Evolutionary conservation across 2,113 vertebrate species (phyloP), one percentile per base, ranked within the genome.

Genomic region (Lucifuga dentata): DNA sequence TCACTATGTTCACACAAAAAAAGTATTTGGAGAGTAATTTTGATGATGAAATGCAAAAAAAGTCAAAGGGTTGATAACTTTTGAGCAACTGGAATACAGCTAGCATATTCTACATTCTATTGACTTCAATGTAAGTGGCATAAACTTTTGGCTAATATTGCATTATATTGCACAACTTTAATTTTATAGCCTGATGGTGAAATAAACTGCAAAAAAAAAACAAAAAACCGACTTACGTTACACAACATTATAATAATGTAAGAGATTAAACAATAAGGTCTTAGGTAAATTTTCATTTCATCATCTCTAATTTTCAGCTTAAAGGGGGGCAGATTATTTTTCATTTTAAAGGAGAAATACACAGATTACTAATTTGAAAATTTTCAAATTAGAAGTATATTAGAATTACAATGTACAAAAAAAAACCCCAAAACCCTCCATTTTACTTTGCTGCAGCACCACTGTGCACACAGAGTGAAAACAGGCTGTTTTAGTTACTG

Each of bases 221-320:
- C n/a, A n/a, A n/a, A n/a, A n/a, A n/a, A n/a, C n/a, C n/a, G n/a
- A 61, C 26, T n/a, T 62, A 62, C 53, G 12, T 49, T 61, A 19
- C 53, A 63, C 67, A 81, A 16, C 12, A 65, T 8, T 26, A 56
- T 57, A 24, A 49, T 59, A 39, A 64, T 43, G 26, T 40, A 45
- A 43, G 26, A 19, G 9, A 45, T 11, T 8, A 33, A 56, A 60
- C 29, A 48, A 62, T 51, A 15, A 68, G n/a, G 52, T 56, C 13
- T 74, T 35, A 36, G 39, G 69, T 71, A 61, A 33, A 41, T 36
- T 23, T n/a, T 49, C 26, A 48, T 38, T 57, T 43, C 70, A 40
- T 53, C 5, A 12, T n/a, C 33, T 62, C 45, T 52, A 58, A 36
- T 58, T 53, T 41, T 60, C 40, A 63, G 39, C 36, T 36, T 23